Evolutionary conservation across 2,797 vertebrate genomes (phyloP).

Genomic region (Gobio occitaniae): DNA sequence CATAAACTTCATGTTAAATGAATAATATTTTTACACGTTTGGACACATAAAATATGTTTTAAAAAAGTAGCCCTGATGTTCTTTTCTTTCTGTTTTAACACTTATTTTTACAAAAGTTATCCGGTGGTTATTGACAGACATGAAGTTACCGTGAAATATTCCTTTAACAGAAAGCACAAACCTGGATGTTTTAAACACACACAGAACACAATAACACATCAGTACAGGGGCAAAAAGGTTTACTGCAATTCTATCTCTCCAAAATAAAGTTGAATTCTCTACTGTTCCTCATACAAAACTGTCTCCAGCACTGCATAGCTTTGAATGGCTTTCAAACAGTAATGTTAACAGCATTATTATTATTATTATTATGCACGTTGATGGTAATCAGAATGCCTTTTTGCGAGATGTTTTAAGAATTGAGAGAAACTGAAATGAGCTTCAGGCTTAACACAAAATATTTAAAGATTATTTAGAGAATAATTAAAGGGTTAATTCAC

Average conservation of each 20-base stretch:
- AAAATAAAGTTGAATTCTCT: not conserved
- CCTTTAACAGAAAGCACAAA: not conserved
- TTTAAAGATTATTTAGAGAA: not conserved
- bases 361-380: not conserved
- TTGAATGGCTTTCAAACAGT: constrained; percentile 41
- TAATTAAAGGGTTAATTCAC: not conserved
- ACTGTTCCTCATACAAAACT: not conserved
- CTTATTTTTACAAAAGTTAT: too few relatives aligned
- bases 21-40: too few relatives aligned
- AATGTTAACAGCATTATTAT: not conserved
- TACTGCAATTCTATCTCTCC: not conserved
- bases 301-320: constrained; percentile 54
- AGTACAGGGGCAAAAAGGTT: not conserved
- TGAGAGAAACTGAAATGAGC: not conserved
- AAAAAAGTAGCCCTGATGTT: too few relatives aligned
- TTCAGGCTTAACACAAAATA: not conserved
- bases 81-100: too few relatives aligned
- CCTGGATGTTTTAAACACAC: not conserved
- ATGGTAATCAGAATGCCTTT: not conserved
- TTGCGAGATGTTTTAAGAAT: not conserved
- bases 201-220: not conserved
- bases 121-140: not conserved
- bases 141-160: not conserved
- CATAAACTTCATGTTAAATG: too few relatives aligned
- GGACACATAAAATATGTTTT: too few relatives aligned